Evolutionary conservation across 2,113 vertebrate species (phyloP).

Genomic region (Chunga burmeisteri): DNA sequence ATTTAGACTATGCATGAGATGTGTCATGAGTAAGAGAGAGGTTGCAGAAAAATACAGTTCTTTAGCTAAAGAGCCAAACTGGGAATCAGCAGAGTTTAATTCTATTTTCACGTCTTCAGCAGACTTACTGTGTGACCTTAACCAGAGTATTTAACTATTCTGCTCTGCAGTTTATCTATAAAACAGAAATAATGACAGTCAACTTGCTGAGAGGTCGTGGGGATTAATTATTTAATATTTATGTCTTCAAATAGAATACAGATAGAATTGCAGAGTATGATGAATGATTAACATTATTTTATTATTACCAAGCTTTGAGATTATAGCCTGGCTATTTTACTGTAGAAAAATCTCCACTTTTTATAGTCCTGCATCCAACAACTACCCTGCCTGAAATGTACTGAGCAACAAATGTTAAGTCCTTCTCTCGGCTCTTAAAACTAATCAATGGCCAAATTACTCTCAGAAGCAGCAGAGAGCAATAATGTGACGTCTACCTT

Average conservation of each 20-base stretch:
- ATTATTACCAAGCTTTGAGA: neutral
- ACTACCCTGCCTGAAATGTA: neutral
- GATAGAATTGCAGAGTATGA: neutral
- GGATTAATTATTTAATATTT: constrained; percentile 26
- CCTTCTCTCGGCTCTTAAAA: neutral
- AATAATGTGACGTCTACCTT: neutral
- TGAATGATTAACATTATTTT: neutral
- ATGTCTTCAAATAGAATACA: neutral
- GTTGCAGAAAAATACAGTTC: neutral
- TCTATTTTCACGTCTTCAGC: neutral
- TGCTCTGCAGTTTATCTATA: neutral
- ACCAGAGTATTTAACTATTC: neutral
- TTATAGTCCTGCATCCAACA: neutral
- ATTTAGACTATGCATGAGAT: neutral
- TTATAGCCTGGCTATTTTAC: neutral
- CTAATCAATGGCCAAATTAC: neutral
- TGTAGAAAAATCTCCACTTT: neutral
- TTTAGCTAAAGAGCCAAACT: neutral
- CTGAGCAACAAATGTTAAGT: neutral
- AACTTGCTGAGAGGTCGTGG: neutral
- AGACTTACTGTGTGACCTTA: neutral
- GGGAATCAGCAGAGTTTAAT: neutral
- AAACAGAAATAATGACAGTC: neutral
- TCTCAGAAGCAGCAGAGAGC: neutral
- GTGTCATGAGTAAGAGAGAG: neutral